Conservation (phyloP, 2,113 vertebrate genomes). For the Labeo rohita region DNA sequence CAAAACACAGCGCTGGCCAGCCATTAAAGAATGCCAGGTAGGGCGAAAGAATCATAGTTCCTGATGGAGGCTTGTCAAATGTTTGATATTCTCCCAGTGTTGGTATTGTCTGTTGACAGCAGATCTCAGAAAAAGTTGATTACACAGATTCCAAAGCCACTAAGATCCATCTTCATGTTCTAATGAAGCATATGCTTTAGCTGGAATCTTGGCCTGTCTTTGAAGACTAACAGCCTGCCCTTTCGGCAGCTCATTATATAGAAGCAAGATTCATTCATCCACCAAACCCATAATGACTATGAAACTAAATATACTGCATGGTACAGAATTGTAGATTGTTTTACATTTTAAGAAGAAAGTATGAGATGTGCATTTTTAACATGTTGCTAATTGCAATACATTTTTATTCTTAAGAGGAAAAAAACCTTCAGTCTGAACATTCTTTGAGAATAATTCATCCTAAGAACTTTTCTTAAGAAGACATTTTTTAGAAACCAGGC, state of each 20-base stretch:
- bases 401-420: neutral
- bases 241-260: slow-evolving; percentile 52
- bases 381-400: neutral
- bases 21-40: slow-evolving; percentile 45
- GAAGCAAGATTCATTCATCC: neutral
- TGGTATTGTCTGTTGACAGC: slow-evolving; percentile 38
- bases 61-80: slow-evolving; percentile 33
- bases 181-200: slow-evolving; percentile 38
- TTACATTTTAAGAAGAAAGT: neutral
- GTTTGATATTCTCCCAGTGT: slow-evolving; percentile 48
- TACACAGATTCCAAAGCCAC: slow-evolving; percentile 46
- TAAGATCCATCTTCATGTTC: slow-evolving; percentile 40
- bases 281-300: slow-evolving; percentile 5
- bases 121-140: slow-evolving; percentile 37
- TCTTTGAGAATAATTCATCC: neutral
- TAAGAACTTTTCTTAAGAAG: neutral
- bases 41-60: neutral
- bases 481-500: neutral
- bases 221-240: slow-evolving; percentile 23
- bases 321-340: neutral
- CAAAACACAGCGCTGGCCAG: neutral
- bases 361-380: neutral
- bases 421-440: neutral
- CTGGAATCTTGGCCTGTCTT: slow-evolving; percentile 29
- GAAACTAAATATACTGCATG: slow-evolving; percentile 4